Percentiles rank a stretch among this genome's conserved stretches.
phyloP scores from a whole-genome alignment of 1,140 invertebrate species.

The Drosophila persimilis region DNA sequence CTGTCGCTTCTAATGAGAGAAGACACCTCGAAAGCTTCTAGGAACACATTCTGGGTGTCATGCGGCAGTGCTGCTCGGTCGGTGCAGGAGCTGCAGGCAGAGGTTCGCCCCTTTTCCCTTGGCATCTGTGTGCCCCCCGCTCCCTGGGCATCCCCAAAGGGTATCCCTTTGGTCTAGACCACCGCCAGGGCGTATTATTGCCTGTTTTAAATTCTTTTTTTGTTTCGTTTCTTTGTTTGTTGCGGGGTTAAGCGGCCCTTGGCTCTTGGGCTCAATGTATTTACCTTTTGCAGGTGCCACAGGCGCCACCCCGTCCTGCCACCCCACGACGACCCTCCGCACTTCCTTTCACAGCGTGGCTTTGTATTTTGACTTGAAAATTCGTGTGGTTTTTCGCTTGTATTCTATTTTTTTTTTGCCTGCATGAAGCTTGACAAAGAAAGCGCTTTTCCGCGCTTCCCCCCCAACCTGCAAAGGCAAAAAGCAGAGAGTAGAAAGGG shows the following conservation, averaged over 20 bases:
- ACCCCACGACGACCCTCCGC: too few relatives aligned
- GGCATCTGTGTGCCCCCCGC: too few relatives aligned
- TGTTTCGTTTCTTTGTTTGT: constrained; percentile 48
- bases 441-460: not conserved
- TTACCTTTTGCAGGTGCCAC: constrained; percentile 47
- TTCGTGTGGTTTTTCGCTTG: constrained; percentile 10
- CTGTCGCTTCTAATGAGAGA: too few relatives aligned
- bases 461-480: constrained; percentile 48
- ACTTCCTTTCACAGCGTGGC: not conserved
- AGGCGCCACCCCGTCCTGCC: not conserved
- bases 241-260: constrained; percentile 57
- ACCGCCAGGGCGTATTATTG: not conserved
- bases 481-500: constrained; percentile 28
- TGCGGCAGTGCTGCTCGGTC: too few relatives aligned
- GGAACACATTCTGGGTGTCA: too few relatives aligned
- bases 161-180: not conserved
- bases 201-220: constrained; percentile 13
- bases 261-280: constrained; percentile 72
- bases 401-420: not conserved
- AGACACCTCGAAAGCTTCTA: too few relatives aligned
- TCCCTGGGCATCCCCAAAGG: not conserved
- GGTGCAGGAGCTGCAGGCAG: too few relatives aligned
- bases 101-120: too few relatives aligned
- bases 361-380: constrained; percentile 30
- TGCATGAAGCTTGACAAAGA: constrained; percentile 24